Evolutionary conservation across 1,140 invertebrate genomes (phyloP).

Genomic region (Caenorhabditis elegans): DNA sequence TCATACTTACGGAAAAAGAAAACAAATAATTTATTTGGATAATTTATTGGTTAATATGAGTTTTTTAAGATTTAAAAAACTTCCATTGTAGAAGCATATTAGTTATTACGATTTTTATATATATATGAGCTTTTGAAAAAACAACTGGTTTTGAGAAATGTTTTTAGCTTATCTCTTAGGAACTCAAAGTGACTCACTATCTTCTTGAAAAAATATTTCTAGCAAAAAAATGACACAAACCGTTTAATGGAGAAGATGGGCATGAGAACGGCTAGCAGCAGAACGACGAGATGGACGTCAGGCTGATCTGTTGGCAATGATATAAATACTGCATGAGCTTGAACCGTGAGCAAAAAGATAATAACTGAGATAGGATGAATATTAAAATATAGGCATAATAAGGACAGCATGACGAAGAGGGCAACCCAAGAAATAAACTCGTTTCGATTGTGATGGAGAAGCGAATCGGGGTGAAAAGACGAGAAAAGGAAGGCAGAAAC

Average conservation of each 20-base stretch:
- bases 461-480: neutral
- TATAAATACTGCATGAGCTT: neutral
- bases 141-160: too few species aligned
- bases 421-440: neutral
- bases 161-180: too few species aligned
- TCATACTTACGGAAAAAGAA: too few species aligned
- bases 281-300: neutral
- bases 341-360: neutral
- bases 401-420: neutral
- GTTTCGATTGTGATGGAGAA: neutral
- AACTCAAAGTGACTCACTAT: too few species aligned
- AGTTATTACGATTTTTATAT: too few species aligned
- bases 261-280: neutral
- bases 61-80: too few species aligned
- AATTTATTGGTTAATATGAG: too few species aligned
- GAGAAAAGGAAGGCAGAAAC: neutral
- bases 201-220: too few species aligned
- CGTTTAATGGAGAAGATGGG: constrained; percentile 19
- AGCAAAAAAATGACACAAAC: neutral
- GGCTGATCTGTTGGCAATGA: constrained; percentile 2
- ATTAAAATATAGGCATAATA: constrained; percentile 17
- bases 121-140: too few species aligned
- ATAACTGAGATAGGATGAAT: constrained; percentile 2
- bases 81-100: too few species aligned
- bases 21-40: too few species aligned